Evolutionary conservation across 2,888 invertebrate genomes (phyloP).

Genomic region (Bimastos eiseni): DNA sequence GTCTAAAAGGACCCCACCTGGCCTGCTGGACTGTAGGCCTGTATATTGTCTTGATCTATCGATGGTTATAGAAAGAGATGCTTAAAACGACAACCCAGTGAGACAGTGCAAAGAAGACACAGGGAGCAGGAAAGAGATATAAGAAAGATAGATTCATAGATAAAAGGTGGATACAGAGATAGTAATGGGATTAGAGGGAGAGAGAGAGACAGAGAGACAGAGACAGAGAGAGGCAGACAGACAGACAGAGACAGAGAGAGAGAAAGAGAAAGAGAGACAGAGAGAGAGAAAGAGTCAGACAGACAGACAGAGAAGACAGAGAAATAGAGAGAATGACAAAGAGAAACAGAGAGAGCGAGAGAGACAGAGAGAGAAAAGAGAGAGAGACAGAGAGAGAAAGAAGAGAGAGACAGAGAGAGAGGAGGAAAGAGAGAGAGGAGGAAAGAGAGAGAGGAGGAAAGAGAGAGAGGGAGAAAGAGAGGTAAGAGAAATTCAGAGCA

Average conservation of each 20-base stretch:
- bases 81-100: too few relatives aligned
- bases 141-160: too few relatives aligned
- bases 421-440: not conserved
- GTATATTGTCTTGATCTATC: too few relatives aligned
- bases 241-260: too few relatives aligned
- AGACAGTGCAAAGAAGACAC: not conserved
- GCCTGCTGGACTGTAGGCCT: too few relatives aligned
- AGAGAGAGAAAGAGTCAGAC: too few relatives aligned
- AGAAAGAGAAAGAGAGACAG: too few relatives aligned
- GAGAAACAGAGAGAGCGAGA: not conserved
- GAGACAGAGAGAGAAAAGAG: not conserved
- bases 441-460: constrained; percentile 18
- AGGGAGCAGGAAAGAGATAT: not conserved
- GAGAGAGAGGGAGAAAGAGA: not conserved
- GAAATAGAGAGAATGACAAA: not conserved
- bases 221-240: not conserved
- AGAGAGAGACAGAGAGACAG: not conserved
- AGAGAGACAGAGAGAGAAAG: too few relatives aligned
- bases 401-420: constrained; percentile 14
- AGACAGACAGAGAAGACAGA: too few relatives aligned
- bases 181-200: not conserved
- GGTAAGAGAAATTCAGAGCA: not conserved
- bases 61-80: too few relatives aligned
- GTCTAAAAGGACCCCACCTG: too few relatives aligned
- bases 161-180: too few relatives aligned